Conservation (phyloP, 1,140 invertebrate genomes). For the Archegozetes longisetosus region DNA sequence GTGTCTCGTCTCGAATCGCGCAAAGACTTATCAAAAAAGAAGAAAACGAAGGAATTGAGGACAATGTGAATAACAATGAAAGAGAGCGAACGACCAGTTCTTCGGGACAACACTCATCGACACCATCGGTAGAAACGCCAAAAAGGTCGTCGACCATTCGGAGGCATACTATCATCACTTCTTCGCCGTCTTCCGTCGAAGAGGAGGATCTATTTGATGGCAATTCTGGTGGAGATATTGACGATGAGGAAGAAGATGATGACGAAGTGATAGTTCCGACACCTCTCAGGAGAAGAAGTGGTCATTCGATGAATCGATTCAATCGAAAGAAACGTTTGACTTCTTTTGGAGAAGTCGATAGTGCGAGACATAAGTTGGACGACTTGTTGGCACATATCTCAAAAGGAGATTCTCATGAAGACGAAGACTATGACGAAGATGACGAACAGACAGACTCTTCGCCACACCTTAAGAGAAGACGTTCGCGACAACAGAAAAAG, state of each 20-base stretch:
- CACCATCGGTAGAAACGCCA: too few relatives aligned
- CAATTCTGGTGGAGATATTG: neutral
- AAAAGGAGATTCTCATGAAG: neutral
- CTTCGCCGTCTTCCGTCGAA: neutral
- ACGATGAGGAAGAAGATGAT: neutral
- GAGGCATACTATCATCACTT: neutral
- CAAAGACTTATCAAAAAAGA: neutral
- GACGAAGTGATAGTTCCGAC: neutral
- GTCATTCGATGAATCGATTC: slow-evolving; percentile 51
- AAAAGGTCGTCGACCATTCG: neutral
- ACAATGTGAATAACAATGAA: neutral
- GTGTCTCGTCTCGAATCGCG: neutral
- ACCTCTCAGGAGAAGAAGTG: slow-evolving; percentile 31
- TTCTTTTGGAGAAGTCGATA: slow-evolving; percentile 57
- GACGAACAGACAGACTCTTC: neutral
- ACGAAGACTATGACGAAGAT: slow-evolving; percentile 9
- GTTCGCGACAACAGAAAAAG: neutral
- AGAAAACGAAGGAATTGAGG: neutral
- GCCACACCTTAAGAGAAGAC: neutral
- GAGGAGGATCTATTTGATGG: neutral
- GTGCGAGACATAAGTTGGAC: neutral
- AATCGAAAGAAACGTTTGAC: slow-evolving; percentile 70
- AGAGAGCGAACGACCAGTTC: neutral
- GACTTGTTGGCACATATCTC: slow-evolving; percentile 1
- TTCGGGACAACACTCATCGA: neutral